These are phyloP conservation scores for Himalopsyche japonica DNA, from an alignment of 2,888 invertebrate genomes.

Conservation along the genomic window DNA sequence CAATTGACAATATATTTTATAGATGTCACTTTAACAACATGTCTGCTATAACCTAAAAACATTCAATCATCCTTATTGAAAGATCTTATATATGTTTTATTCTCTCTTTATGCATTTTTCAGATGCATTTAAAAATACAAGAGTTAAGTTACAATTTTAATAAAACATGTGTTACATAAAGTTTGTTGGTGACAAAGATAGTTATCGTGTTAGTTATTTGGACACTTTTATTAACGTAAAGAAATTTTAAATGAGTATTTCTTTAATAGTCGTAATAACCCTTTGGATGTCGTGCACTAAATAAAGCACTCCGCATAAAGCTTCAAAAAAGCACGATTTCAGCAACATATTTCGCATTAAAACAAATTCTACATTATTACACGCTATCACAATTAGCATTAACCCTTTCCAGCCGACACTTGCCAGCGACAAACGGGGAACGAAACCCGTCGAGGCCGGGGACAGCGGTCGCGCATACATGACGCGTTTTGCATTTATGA, in stretches of 20 bases:
- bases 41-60: too few relatives aligned
- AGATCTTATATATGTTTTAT: too few relatives aligned
- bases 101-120: too few relatives aligned
- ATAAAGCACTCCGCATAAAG: neutral
- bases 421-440: neutral
- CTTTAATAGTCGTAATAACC: neutral
- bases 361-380: neutral
- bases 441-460: neutral
- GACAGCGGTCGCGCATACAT: neutral
- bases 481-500: neutral
- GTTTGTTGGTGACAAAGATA: too few relatives aligned
- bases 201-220: too few relatives aligned
- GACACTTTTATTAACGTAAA: too few relatives aligned
- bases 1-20: too few relatives aligned
- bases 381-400: conserved; percentile 1
- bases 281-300: neutral
- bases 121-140: too few relatives aligned
- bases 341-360: neutral
- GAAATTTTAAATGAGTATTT: neutral
- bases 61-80: too few relatives aligned
- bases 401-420: neutral
- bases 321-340: neutral
- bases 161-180: too few relatives aligned
- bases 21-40: too few relatives aligned
- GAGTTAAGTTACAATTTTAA: too few relatives aligned